These are phyloP conservation scores for Equus przewalskii DNA, from an alignment of 2,113 vertebrate genomes.

Conservation along the genomic window DNA sequence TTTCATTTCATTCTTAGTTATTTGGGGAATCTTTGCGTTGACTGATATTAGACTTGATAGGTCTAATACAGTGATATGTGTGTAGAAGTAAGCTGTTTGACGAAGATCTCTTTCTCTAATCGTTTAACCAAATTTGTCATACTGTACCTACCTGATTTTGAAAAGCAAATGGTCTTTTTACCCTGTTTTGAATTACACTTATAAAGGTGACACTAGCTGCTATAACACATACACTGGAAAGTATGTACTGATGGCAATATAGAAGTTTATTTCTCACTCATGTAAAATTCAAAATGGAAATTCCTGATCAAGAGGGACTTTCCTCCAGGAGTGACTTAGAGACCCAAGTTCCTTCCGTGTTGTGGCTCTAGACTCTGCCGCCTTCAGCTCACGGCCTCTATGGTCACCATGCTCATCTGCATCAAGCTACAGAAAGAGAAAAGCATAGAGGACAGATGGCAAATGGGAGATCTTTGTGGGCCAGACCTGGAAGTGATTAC, in stretches of 20 bases:
- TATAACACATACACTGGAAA: background rate
- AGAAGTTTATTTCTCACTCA: background rate
- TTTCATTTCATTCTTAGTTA: background rate
- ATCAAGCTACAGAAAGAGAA: background rate
- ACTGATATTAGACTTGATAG: background rate
- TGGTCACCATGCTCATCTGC: background rate
- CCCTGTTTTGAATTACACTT: background rate
- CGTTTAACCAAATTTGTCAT: constrained; percentile 9
- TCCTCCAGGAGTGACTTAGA: background rate
- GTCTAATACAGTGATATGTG: background rate
- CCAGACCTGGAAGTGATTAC: background rate
- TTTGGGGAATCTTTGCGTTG: background rate
- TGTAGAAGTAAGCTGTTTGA: constrained; percentile 15
- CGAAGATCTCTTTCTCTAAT: background rate
- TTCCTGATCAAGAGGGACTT: background rate
- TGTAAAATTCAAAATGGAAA: background rate
- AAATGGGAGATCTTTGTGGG: background rate
- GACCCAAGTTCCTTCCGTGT: background rate
- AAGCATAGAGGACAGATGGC: background rate
- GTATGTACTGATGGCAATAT: background rate
- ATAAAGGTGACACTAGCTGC: background rate
- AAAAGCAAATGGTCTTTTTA: background rate
- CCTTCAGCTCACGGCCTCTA: background rate
- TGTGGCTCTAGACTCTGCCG: background rate
- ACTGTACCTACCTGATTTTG: background rate